Evolutionary conservation across 2,888 invertebrate species (phyloP).

Genomic region (Athrips mouffetella): DNA sequence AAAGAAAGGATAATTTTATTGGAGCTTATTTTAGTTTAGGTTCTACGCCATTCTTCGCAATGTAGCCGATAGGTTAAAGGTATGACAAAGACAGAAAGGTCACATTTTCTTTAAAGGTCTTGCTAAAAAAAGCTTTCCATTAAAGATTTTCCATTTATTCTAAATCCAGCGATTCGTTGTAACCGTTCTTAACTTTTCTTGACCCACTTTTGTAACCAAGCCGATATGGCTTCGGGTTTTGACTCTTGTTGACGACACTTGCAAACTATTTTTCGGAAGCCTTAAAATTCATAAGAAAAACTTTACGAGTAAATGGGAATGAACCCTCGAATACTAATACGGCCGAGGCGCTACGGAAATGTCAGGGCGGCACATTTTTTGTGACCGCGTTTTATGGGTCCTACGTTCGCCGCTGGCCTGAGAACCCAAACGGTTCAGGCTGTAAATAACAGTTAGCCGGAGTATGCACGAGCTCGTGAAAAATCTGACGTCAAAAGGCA

Average conservation of each 20-base stretch:
- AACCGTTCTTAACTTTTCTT: background rate
- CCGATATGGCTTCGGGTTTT: background rate
- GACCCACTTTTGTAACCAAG: background rate
- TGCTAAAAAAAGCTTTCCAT: background rate
- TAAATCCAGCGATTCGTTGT: slow-evolving; percentile 2
- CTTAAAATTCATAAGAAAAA: slow-evolving; percentile 2
- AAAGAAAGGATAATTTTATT: too few relatives aligned
- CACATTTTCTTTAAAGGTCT: background rate
- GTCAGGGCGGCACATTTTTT: slow-evolving; percentile 38
- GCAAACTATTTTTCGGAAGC: background rate
- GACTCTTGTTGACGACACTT: background rate
- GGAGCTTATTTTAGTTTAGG: too few relatives aligned
- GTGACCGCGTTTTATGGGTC: slow-evolving; percentile 39
- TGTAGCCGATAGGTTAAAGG: background rate
- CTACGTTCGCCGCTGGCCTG: slow-evolving; percentile 35
- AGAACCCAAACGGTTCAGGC: slow-evolving; percentile 30
- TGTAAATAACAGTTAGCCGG: slow-evolving; percentile 35
- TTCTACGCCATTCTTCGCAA: too few relatives aligned
- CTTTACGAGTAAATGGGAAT: background rate
- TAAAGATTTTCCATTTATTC: slow-evolving; percentile 6
- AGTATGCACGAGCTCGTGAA: slow-evolving; percentile 29
- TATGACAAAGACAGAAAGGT: slow-evolving; percentile 7
- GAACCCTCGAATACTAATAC: slow-evolving; percentile 27
- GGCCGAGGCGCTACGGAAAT: slow-evolving; percentile 42
- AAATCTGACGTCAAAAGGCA: slow-evolving; percentile 28